Evolutionary conservation across 2,797 vertebrate genomes (phyloP).

Genomic region (Hoplostethus mediterraneus): DNA sequence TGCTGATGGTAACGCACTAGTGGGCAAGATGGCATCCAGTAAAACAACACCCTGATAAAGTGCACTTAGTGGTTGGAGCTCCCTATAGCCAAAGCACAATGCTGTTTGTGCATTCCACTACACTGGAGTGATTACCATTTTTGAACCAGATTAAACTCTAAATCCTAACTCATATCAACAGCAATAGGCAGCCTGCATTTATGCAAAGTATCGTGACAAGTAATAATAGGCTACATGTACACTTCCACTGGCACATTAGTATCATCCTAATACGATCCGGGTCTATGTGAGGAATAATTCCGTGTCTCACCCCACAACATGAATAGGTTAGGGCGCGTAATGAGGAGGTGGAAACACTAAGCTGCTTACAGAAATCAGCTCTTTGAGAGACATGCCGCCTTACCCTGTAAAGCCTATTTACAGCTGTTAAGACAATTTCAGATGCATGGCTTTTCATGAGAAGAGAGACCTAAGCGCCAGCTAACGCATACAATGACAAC

Average conservation of each 20-base stretch:
- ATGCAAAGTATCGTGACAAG: constrained; percentile 38
- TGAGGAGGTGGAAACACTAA: constrained; percentile 83
- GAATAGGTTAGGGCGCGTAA: constrained; percentile 79
- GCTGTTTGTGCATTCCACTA: constrained; percentile 33
- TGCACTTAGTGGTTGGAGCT: constrained; percentile 14
- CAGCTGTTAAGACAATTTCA: constrained; percentile 79
- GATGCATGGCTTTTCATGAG: constrained; percentile 53
- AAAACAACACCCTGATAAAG: constrained; percentile 41
- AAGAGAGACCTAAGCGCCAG: constrained; percentile 42
- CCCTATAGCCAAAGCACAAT: constrained; percentile 28
- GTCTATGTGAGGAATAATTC: constrained; percentile 70
- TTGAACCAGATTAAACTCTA: constrained; percentile 14
- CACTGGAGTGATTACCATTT: not conserved
- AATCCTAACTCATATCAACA: constrained; percentile 2
- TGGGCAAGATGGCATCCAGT: constrained; percentile 38
- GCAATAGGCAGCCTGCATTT: not conserved
- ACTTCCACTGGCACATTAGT: constrained; percentile 64
- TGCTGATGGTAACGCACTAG: constrained; percentile 17
- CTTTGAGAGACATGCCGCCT: constrained; percentile 77
- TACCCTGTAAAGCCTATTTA: constrained; percentile 80
- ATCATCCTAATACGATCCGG: constrained; percentile 59
- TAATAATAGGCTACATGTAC: constrained; percentile 48
- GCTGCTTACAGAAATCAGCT: constrained; percentile 82
- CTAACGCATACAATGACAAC: constrained; percentile 45
- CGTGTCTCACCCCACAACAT: constrained; percentile 64